Evolutionary conservation across 2,113 vertebrate species (phyloP).

Genomic region (Motacilla tschutschensis): DNA sequence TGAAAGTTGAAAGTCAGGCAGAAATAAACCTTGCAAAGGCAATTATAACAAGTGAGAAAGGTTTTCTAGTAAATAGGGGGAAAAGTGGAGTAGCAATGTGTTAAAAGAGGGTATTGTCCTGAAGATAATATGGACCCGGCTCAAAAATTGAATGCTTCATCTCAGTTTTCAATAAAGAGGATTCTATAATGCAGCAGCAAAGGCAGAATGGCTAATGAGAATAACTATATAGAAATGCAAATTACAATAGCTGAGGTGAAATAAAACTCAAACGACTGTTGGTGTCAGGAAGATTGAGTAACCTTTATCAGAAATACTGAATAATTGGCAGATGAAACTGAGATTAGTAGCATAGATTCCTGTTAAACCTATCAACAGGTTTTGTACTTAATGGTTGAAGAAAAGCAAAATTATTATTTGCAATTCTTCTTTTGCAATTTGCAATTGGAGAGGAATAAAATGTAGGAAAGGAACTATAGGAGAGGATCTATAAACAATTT

Average conservation of each 20-base stretch:
- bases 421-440: neutral
- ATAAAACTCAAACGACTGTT: neutral
- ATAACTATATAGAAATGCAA: neutral
- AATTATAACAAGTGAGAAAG: slow-evolving; percentile 9
- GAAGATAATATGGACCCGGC: neutral
- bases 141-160: slow-evolving; percentile 1
- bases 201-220: neutral
- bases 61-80: neutral
- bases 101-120: neutral
- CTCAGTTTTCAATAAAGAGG: neutral
- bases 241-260: neutral
- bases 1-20: slow-evolving; percentile 3
- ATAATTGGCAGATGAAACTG: neutral
- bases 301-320: neutral
- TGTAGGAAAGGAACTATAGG: neutral
- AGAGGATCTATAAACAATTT: neutral
- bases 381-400: neutral
- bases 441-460: neutral
- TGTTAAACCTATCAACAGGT: neutral
- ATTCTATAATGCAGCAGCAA: neutral
- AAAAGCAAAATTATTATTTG: neutral
- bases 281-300: neutral
- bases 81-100: neutral
- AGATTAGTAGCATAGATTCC: neutral
- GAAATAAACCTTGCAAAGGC: slow-evolving; percentile 19